Conservation (phyloP, 2,888 invertebrate genomes). For the Cheilosia soror region DNA sequence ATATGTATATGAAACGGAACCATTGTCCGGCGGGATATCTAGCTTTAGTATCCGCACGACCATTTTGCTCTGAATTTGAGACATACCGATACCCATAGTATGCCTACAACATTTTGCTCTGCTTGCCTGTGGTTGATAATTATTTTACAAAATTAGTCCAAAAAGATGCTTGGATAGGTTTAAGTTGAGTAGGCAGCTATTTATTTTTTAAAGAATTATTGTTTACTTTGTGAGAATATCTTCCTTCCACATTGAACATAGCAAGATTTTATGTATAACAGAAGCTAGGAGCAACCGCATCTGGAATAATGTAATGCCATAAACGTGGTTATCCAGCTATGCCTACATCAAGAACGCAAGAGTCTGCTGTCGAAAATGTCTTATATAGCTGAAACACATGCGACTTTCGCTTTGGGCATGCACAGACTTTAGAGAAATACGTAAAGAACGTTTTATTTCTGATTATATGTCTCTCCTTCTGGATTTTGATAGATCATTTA, state of each 20-base stretch:
- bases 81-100: constrained; percentile 15
- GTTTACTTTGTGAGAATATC: constrained; percentile 26
- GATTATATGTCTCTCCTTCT: too few relatives aligned
- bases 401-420: too few relatives aligned
- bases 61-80: constrained; percentile 37
- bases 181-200: background rate
- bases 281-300: background rate
- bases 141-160: constrained; percentile 49
- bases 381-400: too few relatives aligned
- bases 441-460: too few relatives aligned
- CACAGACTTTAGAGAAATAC: too few relatives aligned
- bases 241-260: background rate
- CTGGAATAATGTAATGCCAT: background rate
- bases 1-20: constrained; percentile 44
- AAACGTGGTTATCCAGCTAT: too few relatives aligned
- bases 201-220: constrained; percentile 10
- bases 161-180: background rate
- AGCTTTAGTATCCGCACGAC: constrained; percentile 14
- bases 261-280: background rate
- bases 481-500: too few relatives aligned
- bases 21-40: constrained; percentile 43
- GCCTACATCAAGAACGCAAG: too few relatives aligned
- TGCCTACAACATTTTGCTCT: constrained; percentile 7
- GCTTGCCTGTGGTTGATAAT: constrained; percentile 19
- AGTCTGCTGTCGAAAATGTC: too few relatives aligned